Evolutionary conservation across 2,797 vertebrate species (phyloP), one percentile per base, ranked within the genome.

Genomic region (Coregonus sp.): DNA sequence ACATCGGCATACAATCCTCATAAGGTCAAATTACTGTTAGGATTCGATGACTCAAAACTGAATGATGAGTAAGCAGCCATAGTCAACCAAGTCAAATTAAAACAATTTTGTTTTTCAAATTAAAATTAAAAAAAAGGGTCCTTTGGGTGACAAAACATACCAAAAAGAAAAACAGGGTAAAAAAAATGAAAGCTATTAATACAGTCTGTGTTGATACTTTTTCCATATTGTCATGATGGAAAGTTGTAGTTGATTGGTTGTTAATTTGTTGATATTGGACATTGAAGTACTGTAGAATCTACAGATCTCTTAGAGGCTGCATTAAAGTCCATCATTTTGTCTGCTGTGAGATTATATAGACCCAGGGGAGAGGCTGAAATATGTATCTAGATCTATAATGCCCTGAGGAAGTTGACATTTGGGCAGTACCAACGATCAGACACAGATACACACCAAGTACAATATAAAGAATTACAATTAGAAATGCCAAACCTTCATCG

Each of bases 1-100:
- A 72, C 40, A 71, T 83, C 84, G 29, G 5, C 75, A 52, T 65
- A 78, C 81, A 83, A 81, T 81, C 37, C 54, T 11, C 69, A 68
- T 5, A 52, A 75, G 47, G 76, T 16, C 78, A 33, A 73, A 70
- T 20, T 37, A 12, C 40, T 70, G 67, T 70, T 47, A 61, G 7
- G 31, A 52, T 29, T 47, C 2, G 0, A 47, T 47, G 12, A 3
- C 25, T 80, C 2, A 73, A 80, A 74, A 79, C 12, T 47, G 33
- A 65, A 70, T 74, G 40, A 47, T 71, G 70, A 70, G n/a, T 16
- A 16, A 56, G 73, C 33, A 20, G 52, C 37, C 16, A 47, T 6
- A 70, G 37, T n/a, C 7, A 47, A 47, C 40, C 40, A 70, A 70
- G 6, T 47, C 35, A 40, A 40, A 70, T 40, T 69, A 69, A 70